Base-by-base conservation (phyloP, 2,113 vertebrate species). In the Eurystomus gularis region DNA sequence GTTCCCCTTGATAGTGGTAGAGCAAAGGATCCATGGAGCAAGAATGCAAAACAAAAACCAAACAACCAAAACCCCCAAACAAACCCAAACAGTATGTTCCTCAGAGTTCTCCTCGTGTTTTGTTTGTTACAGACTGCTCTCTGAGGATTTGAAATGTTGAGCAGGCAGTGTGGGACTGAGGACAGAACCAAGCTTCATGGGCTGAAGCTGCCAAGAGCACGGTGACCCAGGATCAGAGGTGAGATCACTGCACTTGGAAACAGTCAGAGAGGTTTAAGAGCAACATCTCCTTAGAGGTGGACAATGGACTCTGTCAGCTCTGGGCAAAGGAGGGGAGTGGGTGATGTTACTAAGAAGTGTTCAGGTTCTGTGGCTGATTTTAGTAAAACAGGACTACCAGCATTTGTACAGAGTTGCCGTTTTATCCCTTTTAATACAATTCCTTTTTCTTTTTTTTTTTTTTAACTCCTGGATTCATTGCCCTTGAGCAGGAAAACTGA, bases 401-500 rank as follows among this genome's bases (percentile, higher is more conserved):
- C 82, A 35, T 75, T 89, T 87, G 46, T 70, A 48, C 18, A 33
- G 39, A 91, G 65, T 84, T 94, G 69, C 77, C 12, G 3, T 84
- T 94, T 86, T 75, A 39, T 51, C 20, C 17, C 24, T 82, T 71
- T 62, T 75, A 57, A 44, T 89, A 89, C 55, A 23, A 44, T 64
- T 84, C 17, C 29, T 88, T 88, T 90, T 94, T 57, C 80, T 96
- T 93, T 40, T 86, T 88, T 88, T 90, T 94, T 57, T 84, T 96
- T 93, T 40, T 86, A 82, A 68, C 31, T 18, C 26, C 75, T 91
- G 70, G 29, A 60, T 91, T 86, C 91, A 69, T 68, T 82, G 61
- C 64, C 93, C 28, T 79, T 82, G 72, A 96, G 77, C n/a, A 93
- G 42, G 69, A 95, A 97, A 89, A 86, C 52, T 87, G 88, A 95